Percentiles rank a stretch among this genome's conserved stretches.
These are phyloP conservation scores for Toxostoma redivivum DNA, from an alignment of 2,113 vertebrate genomes.

Conservation along the genomic window DNA sequence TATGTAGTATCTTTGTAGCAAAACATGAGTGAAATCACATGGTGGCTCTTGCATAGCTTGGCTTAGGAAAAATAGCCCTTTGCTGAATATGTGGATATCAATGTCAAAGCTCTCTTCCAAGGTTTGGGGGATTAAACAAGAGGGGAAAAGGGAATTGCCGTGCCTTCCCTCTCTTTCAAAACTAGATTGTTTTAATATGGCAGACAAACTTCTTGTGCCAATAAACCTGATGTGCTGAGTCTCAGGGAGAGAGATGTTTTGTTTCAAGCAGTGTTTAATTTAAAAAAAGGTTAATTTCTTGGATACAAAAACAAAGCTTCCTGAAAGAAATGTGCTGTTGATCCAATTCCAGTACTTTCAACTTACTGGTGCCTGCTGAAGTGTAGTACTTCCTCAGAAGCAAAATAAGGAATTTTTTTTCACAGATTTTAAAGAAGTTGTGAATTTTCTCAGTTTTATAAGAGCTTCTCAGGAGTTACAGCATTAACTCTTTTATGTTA, in stretches of 20 bases:
- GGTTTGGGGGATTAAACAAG: background rate
- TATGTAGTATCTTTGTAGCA: background rate
- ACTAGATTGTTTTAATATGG: background rate
- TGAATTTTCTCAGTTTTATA: conserved; percentile 39
- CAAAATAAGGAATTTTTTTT: conserved; percentile 1
- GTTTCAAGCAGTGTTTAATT: conserved; percentile 33
- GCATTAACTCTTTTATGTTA: background rate
- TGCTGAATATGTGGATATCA: background rate
- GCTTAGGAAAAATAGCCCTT: background rate
- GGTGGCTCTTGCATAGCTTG: background rate
- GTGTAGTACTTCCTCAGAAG: background rate
- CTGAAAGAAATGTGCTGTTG: conserved; percentile 4
- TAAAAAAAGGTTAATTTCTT: conserved; percentile 19
- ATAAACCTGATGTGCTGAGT: background rate
- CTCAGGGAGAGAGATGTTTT: background rate
- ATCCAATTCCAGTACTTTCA: conserved; percentile 35
- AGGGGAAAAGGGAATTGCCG: background rate
- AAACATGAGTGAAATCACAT: background rate
- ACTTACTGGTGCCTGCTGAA: background rate
- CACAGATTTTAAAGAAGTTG: background rate
- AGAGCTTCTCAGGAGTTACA: conserved; percentile 19
- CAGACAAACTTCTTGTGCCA: background rate
- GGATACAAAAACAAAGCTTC: background rate
- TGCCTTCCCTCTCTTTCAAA: background rate
- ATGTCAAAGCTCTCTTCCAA: background rate